A percentile compares a stretch with the other conserved stretches of the same genome.
These are phyloP conservation scores for Budorcas taxicolor DNA, from an alignment of 2,113 vertebrate genomes.

Conservation along the genomic window DNA sequence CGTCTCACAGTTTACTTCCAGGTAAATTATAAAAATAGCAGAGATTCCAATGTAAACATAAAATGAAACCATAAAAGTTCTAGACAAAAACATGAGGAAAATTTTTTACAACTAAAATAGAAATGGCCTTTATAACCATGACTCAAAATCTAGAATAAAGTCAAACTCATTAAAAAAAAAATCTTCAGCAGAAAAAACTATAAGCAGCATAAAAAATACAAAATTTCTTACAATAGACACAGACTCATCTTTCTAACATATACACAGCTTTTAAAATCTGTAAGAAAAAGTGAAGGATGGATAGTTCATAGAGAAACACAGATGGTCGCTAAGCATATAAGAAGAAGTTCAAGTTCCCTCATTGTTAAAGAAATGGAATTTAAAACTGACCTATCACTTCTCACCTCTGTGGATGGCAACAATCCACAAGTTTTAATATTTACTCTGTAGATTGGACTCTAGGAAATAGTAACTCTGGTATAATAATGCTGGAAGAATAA, in stretches of 20 bases:
- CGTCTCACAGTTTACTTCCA: not conserved
- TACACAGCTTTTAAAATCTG: not conserved
- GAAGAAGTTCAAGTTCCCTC: not conserved
- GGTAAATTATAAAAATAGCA: not conserved
- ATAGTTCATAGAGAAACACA: not conserved
- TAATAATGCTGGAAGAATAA: not conserved
- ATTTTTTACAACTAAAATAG: not conserved
- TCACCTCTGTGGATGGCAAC: not conserved
- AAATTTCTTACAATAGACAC: not conserved
- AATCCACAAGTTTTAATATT: not conserved
- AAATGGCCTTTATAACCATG: not conserved
- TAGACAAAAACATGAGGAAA: not conserved
- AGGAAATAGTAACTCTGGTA: not conserved
- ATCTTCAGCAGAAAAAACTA: not conserved
- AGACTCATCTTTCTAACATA: not conserved
- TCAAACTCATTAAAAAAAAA: not conserved
- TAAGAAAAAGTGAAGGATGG: not conserved
- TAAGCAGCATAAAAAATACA: not conserved
- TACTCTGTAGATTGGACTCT: not conserved
- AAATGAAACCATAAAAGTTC: slow-evolving; percentile 1
- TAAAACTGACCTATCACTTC: not conserved
- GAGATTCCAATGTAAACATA: not conserved
- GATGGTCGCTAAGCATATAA: not conserved
- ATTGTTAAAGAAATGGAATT: slow-evolving; percentile 4
- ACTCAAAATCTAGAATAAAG: not conserved